Conservation (phyloP, 2,113 vertebrate species). For the Lampris megalopsis region DNA sequence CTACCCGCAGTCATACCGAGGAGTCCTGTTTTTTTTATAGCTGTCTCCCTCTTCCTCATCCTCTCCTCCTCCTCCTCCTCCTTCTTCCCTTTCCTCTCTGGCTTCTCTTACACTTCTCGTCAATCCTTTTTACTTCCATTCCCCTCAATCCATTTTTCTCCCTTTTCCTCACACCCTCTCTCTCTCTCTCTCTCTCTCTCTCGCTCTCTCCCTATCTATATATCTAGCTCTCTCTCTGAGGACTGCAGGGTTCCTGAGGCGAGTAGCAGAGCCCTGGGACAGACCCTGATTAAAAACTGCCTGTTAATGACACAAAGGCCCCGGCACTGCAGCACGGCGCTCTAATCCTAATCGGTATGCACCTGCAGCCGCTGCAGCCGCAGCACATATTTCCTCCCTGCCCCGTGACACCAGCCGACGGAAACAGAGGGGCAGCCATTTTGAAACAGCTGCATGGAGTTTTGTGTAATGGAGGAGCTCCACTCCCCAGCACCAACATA, state of each 20-base stretch:
- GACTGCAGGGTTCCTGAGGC: conserved; percentile 61
- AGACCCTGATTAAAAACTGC: conserved; percentile 73
- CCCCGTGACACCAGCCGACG: conserved; percentile 52
- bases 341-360: conserved; percentile 79
- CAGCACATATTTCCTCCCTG: conserved; percentile 56
- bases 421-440: conserved; percentile 75
- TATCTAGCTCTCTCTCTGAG: conserved; percentile 41
- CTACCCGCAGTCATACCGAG: conserved; percentile 50
- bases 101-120: background rate
- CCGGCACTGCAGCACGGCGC: conserved; percentile 53
- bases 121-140: background rate
- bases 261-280: conserved; percentile 62
- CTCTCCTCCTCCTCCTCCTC: background rate
- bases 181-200: conserved; percentile 33
- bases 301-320: conserved; percentile 76
- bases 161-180: conserved; percentile 38
- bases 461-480: conserved; percentile 76
- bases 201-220: conserved; percentile 6
- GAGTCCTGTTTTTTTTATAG: conserved; percentile 33
- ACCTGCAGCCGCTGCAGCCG: conserved; percentile 26
- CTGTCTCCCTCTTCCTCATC: background rate
- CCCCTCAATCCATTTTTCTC: conserved; percentile 13
- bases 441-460: conserved; percentile 75
- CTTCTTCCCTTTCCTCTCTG: background rate
- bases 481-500: conserved; percentile 25